Evolutionary conservation across 2,797 vertebrate species (phyloP), one percentile per base, ranked within the genome.

Genomic region (Falco concolor): DNA sequence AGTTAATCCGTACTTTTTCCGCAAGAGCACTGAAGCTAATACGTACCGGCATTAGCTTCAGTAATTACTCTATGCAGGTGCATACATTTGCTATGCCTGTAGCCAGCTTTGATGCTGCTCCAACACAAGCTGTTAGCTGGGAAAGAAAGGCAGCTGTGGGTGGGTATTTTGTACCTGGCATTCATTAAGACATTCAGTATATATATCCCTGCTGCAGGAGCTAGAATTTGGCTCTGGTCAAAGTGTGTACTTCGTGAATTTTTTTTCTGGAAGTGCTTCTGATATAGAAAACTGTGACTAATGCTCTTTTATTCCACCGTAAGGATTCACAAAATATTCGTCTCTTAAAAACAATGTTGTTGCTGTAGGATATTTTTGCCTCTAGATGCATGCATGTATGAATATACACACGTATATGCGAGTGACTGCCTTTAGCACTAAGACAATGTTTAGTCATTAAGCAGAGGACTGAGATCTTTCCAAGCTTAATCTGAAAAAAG

Each of bases 1-100:
- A 95, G 73, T 80, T 95, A 94, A 96, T 97, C 93, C 92, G 83
- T 79, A 75, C 80, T 52, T 86, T 47, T 93, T 78, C 74, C 87
- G 87, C 68, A n/a, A 92, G 94, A 91, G 65, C 87, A 79, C 65
- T 94, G 87, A 80, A 94, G 86, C 88, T 96, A 96, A 97, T 95
- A 60, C 56, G n/a, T 15, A 9, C 60, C 91, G 95, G 95, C 95
- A 95, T 80, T 44, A 87, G 81, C 69, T 76, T 54, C 2, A 5
- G 82, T 92, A 95, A 96, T 95, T 96, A 93, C 90, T 28, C 90
- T 38, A 10, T 88, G 91, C 94, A 97, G 96, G 96, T 97, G 96
- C 91, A 75, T 22, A 45, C 40, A 67, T 89, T 85, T 54, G 68
- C 87, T 65, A 2, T 1, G 89, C 90, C 86, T 84, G 65, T 45